Conservation (phyloP, 2,113 vertebrate genomes). For the Prionailurus bengalensis region DNA sequence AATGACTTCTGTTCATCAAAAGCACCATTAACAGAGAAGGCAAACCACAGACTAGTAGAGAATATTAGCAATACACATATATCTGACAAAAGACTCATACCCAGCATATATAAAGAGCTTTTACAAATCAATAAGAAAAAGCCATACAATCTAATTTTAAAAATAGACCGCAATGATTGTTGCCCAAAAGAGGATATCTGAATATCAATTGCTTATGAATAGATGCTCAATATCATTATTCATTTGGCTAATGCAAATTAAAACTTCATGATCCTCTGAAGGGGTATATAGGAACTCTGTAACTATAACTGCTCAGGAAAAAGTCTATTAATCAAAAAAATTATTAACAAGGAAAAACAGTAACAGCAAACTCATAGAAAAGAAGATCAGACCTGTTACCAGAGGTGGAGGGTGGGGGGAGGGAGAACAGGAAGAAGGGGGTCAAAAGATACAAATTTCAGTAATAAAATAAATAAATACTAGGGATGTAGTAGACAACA, state of each 20-base stretch:
- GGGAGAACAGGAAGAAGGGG: background rate
- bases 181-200: background rate
- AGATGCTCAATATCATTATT: background rate
- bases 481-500: background rate
- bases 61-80: background rate
- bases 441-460: background rate
- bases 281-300: background rate
- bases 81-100: background rate
- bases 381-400: background rate
- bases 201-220: background rate
- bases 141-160: background rate
- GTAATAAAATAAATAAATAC: background rate
- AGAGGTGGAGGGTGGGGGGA: background rate
- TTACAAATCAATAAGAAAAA: constrained; percentile 24
- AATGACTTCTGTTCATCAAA: background rate
- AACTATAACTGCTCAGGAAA: background rate
- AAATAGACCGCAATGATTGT: background rate
- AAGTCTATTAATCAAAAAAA: background rate
- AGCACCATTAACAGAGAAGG: background rate
- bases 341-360: background rate
- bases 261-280: background rate
- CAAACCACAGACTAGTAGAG: background rate
- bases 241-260: background rate
- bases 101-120: background rate
- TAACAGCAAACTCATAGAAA: background rate